Percentiles rank a stretch among this genome's conserved stretches.
Evolutionary conservation across 2,888 invertebrate genomes (phyloP).

Genomic region (Hypsopygia costalis): DNA sequence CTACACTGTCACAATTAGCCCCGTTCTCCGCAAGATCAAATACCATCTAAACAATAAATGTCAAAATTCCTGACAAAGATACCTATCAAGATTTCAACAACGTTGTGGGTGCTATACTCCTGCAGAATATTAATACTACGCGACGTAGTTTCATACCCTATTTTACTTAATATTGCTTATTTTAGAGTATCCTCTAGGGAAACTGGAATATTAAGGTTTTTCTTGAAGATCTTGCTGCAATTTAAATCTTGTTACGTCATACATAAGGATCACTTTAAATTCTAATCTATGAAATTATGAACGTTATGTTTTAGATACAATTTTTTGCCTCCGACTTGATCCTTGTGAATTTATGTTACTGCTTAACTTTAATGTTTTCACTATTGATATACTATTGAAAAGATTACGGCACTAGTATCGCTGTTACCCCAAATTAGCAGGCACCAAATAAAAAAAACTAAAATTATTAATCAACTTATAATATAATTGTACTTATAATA

Average conservation of each 20-base stretch:
- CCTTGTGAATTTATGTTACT: too few species aligned
- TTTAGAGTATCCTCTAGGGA: constrained; percentile 1
- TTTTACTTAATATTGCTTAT: constrained; percentile 8
- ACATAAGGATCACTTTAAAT: not conserved
- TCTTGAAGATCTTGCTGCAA: constrained; percentile 4
- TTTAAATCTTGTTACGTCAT: not conserved
- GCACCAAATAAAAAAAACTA: too few species aligned
- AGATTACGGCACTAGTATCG: too few species aligned
- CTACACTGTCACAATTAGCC: too few species aligned
- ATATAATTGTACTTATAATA: too few species aligned
- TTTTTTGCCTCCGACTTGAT: too few species aligned
- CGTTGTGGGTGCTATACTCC: not conserved
- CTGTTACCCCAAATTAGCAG: too few species aligned
- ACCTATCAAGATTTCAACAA: not conserved
- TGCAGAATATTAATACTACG: not conserved
- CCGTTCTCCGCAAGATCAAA: not conserved
- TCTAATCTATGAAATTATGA: too few species aligned
- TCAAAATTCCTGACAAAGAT: not conserved
- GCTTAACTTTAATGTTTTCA: too few species aligned
- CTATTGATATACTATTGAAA: too few species aligned
- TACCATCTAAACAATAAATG: not conserved
- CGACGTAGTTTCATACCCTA: constrained; percentile 3
- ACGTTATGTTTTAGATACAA: too few species aligned
- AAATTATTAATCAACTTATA: too few species aligned
- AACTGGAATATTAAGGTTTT: constrained; percentile 3